phyloP scores from a whole-genome alignment of 2,888 invertebrate genomes.

The Adineta ricciae region DNA sequence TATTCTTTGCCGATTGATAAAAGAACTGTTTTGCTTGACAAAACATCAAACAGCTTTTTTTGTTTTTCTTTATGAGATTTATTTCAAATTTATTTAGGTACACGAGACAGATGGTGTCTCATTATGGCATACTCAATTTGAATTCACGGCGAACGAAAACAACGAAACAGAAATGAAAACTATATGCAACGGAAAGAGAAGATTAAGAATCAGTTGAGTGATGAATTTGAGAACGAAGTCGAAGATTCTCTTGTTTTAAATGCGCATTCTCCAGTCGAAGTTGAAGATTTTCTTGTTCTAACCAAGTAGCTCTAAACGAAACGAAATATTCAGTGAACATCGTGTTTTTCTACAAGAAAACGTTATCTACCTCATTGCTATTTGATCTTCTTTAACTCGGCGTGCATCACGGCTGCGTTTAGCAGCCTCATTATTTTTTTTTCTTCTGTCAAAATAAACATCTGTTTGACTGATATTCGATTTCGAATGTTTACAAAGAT shows the following conservation, averaged over 20 bases:
- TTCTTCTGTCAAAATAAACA: constrained; percentile 72
- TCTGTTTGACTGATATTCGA: constrained; percentile 47
- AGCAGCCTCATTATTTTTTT: constrained; percentile 86
- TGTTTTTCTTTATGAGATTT: neutral
- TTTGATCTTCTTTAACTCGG: constrained; percentile 77
- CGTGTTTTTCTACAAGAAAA: neutral
- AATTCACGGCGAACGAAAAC: neutral
- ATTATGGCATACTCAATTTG: neutral
- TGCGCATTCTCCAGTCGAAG: constrained; percentile 62
- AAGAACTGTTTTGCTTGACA: neutral
- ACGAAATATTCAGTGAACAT: neutral
- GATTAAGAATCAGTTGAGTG: neutral
- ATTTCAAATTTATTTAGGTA: neutral
- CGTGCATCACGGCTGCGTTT: constrained; percentile 82
- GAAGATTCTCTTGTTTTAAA: constrained; percentile 59
- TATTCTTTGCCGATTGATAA: neutral
- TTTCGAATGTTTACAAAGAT: neutral
- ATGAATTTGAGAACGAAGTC: constrained; percentile 50
- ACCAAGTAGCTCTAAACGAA: constrained; percentile 60
- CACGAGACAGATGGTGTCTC: neutral
- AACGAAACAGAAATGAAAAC: neutral
- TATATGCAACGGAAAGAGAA: neutral
- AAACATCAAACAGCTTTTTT: neutral
- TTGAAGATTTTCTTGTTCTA: constrained; percentile 74
- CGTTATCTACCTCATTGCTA: constrained; percentile 61